Percentiles rank a stretch among this genome's conserved stretches.
These are phyloP conservation scores for Norana najaformis DNA, from an alignment of 2,888 invertebrate genomes.

Conservation along the genomic window DNA sequence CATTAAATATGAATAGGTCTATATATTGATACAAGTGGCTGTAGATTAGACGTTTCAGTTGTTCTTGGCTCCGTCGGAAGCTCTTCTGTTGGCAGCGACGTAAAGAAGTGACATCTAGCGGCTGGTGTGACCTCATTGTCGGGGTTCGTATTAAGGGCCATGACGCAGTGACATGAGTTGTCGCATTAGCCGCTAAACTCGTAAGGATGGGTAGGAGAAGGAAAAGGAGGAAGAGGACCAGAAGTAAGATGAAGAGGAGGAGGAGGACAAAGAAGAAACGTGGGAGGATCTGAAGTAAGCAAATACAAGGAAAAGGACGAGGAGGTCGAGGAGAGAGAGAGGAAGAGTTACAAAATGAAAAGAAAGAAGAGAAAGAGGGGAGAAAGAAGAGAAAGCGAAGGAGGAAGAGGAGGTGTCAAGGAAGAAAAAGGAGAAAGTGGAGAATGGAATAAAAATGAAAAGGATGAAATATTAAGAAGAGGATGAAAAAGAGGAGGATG, in stretches of 20 bases:
- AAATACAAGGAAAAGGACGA: too few species aligned
- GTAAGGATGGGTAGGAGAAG: neutral
- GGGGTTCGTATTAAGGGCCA: neutral
- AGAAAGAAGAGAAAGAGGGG: too few species aligned
- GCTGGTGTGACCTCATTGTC: neutral
- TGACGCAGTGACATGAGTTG: neutral
- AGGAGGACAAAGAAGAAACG: too few species aligned
- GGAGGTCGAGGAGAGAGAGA: neutral
- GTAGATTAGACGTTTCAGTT: neutral
- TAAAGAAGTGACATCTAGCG: neutral
- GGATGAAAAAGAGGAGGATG: neutral
- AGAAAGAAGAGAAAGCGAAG: too few species aligned
- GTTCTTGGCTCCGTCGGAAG: neutral
- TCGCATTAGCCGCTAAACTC: neutral
- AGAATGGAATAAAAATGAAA: too few species aligned
- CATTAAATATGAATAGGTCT: too few species aligned
- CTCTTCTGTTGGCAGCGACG: neutral
- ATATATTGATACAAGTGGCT: neutral
- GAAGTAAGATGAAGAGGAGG: too few species aligned
- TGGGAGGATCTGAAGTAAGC: too few species aligned
- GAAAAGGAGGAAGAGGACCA: neutral
- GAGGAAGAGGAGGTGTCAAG: too few species aligned
- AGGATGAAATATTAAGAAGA: neutral
- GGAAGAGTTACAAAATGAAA: too few species aligned
- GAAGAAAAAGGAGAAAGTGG: too few species aligned